Base-by-base conservation (phyloP, 2,888 invertebrate species). In the Eupithecia subumbrata region DNA sequence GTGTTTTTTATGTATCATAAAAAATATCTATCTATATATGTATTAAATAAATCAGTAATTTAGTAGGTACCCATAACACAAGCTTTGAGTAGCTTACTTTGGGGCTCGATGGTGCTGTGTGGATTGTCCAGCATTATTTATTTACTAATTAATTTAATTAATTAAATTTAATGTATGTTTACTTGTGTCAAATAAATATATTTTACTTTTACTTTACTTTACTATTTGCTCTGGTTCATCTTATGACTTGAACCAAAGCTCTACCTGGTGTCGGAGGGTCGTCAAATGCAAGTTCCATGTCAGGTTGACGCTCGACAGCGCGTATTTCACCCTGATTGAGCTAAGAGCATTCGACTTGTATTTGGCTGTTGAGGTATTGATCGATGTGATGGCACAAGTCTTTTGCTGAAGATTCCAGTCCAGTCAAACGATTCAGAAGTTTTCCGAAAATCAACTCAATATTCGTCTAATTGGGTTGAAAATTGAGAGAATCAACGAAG, bases 271-370 rank as follows among this genome's bases (percentile, higher is more conserved):
- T 25, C 43, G 37, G 66, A 40, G 37, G 40, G 25, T 68, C 64
- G 73, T 69, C 77, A 77, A 71, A 73, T 75, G 73, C 75, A 77
- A 73, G 75, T 73, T 75, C 68, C 77, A 30, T 77, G 73, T 75
- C 63, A 45, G 69, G 67, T 60, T 73, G 40, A 45, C 69, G 76
- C 72, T 73, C 72, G 74, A 69, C 67, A 48, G 72, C 45, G 68
- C 60, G 66, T 75, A 67, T 67, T 75, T 72, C 43, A 12, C 37
- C 45, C 66, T 74, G 67, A 70, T 77, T 40, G 74, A 76, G 64
- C 69, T 40, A 22, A 72, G 72, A 66, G 72, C 69, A 69, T 43
- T 37, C n/a, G 72, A 43, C 25, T 68, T 68, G 40, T 40, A 8
- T 40, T 43, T 43, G 5, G n/a, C 22, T 14, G 43, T 40, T 25